These are phyloP conservation scores for Rhinella marina DNA, from an alignment of 2,797 vertebrate species.

Conservation along the genomic window DNA sequence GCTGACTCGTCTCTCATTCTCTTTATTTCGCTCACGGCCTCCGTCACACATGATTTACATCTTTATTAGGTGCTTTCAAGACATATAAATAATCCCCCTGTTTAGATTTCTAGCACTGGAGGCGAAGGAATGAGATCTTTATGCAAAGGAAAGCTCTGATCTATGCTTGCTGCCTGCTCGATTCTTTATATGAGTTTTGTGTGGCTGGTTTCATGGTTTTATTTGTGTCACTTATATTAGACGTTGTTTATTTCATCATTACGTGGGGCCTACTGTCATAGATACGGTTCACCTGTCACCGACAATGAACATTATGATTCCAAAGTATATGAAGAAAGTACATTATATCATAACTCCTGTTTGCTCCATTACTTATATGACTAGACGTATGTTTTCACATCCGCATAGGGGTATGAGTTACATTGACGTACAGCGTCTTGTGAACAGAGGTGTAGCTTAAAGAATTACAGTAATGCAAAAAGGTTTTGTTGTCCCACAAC, in stretches of 20 bases:
- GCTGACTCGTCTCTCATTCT: conserved; percentile 19
- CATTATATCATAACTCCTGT: not conserved
- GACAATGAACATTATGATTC: not conserved
- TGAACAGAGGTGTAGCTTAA: not conserved
- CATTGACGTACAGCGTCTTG: not conserved
- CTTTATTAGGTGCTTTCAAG: conserved; percentile 69
- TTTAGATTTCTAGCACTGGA: conserved; percentile 67
- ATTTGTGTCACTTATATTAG: not conserved
- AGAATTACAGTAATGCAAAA: too few species aligned
- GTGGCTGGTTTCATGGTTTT: not conserved
- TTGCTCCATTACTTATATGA: not conserved
- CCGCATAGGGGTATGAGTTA: not conserved
- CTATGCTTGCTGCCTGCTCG: not conserved
- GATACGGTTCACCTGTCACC: not conserved
- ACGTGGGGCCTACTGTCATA: not conserved
- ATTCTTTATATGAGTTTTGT: conserved; percentile 5
- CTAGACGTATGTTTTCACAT: not conserved
- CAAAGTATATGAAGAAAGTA: not conserved
- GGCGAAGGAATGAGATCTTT: conserved; percentile 65
- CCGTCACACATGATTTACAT: conserved; percentile 68
- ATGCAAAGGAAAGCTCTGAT: conserved; percentile 28
- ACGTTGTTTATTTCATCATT: conserved; percentile 5
- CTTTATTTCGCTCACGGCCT: conserved; percentile 10
- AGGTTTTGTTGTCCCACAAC: too few species aligned
- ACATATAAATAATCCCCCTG: conserved; percentile 67